Evolutionary conservation across 2,888 invertebrate species (phyloP), one percentile per base, ranked within the genome.

Genomic region (Pediacus dermestoides): DNA sequence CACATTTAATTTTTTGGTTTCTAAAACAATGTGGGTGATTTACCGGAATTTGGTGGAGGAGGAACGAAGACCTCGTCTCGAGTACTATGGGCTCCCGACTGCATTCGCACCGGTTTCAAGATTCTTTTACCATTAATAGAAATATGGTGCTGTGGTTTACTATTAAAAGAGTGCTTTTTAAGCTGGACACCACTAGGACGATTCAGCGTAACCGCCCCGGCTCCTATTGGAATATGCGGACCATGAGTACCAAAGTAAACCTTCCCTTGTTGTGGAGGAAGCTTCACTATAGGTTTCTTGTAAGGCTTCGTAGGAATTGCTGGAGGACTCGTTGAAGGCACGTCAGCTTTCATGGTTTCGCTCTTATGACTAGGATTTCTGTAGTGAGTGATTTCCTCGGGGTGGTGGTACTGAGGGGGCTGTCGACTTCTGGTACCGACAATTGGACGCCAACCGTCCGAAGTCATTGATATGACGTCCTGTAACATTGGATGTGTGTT

Each of bases 371-470:
- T 46, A 33, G 61, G 57, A 41, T 59, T 60, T 39, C 57, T 46
- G 41, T 64, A 65, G 25, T 61, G 53, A 3, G 57, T 54, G 4
- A 59, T 57, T 47, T 63, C 61, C 3, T 54, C 52, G 37, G 46
- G 46, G 16, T 50, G 48, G 2, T 31, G 44, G 3, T 37, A 28
- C 6, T 16, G 40, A 10, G 9, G 46, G 42, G 41, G 46, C 32
- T 48, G 51, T 28, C 54, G 46, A 2, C 35, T 18, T 37, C 54
- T 41, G 22, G 53, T 55, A 8, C 76, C 74, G 7, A 79, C 59
- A 12, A 80, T 78, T 22, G 80, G 80, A 46, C 78, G 67, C 80
- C 80, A 80, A 26, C 80, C 80, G 52, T 78, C 74, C 57, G 77
- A 75, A 28, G 75, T 72, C 54, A 73, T 64, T 46, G 75, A 71